Percentiles rank a stretch among this genome's conserved stretches.
These are phyloP conservation scores for Helogale parvula DNA, from an alignment of 2,113 vertebrate genomes.

Conservation along the genomic window DNA sequence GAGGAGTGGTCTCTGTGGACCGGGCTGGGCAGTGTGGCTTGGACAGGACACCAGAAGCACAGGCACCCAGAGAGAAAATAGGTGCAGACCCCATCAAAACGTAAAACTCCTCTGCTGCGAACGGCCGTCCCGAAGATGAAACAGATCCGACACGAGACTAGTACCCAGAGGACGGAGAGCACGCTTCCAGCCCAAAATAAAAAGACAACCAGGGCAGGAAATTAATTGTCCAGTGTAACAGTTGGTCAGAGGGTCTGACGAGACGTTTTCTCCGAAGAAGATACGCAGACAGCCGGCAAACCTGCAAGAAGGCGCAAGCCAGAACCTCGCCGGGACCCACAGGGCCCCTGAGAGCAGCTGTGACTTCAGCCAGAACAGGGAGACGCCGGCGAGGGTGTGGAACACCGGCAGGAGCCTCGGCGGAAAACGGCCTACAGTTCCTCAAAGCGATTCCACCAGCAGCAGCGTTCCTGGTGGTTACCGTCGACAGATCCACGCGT, in stretches of 20 bases:
- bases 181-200: not conserved
- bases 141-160: accelerated
- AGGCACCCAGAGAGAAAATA: accelerated
- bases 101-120: accelerated
- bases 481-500: accelerated
- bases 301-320: accelerated
- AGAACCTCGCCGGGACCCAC: not conserved
- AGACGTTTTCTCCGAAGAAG: not conserved
- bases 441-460: too few species aligned
- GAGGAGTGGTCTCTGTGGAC: accelerated
- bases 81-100: accelerated
- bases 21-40: not conserved
- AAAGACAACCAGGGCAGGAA: not conserved
- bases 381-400: too few species aligned
- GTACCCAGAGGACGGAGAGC: accelerated
- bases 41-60: accelerated
- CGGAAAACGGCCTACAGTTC: too few species aligned
- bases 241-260: accelerated
- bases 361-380: too few species aligned
- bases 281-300: accelerated
- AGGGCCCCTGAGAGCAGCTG: accelerated
- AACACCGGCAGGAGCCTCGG: too few species aligned
- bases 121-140: accelerated
- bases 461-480: too few species aligned
- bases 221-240: accelerated